These are phyloP conservation scores for Pristionchus exspectatus DNA, from an alignment of 2,888 invertebrate genomes.

Conservation along the genomic window DNA sequence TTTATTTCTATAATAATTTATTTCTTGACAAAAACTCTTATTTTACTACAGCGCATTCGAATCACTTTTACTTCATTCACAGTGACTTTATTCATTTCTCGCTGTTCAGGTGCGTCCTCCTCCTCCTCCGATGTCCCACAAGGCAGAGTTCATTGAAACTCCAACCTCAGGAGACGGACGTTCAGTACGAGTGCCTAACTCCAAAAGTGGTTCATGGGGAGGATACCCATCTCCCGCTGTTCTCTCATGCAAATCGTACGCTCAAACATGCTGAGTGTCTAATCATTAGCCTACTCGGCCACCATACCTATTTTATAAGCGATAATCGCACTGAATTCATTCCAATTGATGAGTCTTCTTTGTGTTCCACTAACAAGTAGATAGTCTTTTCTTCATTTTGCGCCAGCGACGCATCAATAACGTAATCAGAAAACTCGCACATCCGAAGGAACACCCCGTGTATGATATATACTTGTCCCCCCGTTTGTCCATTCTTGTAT, in stretches of 20 bases:
- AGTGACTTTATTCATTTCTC: no score
- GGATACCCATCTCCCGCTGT: constrained; percentile 74
- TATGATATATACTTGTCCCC: constrained; percentile 37
- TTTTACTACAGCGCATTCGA: no score
- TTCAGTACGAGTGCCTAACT: constrained; percentile 69
- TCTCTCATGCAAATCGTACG: constrained; percentile 71
- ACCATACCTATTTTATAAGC: background rate
- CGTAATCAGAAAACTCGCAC: background rate
- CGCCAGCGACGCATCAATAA: background rate
- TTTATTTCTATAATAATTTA: no score
- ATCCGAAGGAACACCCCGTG: constrained; percentile 34
- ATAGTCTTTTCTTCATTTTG: background rate
- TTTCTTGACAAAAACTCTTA: background rate
- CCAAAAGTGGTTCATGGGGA: constrained; percentile 77
- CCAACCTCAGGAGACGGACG: constrained; percentile 56
- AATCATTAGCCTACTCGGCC: no score
- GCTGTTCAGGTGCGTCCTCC: constrained; percentile 60
- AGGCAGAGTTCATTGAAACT: constrained; percentile 51
- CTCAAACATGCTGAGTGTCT: constrained; percentile 69
- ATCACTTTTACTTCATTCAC: no score
- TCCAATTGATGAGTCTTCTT: background rate
- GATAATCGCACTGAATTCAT: background rate
- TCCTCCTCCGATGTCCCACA: constrained; percentile 56
- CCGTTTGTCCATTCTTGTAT: constrained; percentile 11
- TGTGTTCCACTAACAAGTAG: background rate